phyloP scores from a whole-genome alignment of 2,113 vertebrate species.

The Dasyprocta punctata region DNA sequence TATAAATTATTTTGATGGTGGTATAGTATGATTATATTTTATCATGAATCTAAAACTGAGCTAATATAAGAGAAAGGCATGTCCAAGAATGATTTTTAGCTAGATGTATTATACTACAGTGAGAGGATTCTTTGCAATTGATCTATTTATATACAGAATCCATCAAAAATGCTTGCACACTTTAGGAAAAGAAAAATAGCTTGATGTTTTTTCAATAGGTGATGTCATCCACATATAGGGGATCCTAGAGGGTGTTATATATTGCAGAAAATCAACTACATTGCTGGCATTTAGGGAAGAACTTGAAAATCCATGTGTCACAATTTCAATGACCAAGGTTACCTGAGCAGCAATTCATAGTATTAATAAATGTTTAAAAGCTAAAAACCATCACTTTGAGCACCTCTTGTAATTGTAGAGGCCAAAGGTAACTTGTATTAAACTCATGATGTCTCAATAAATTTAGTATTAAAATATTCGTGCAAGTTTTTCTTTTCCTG shows the following conservation, averaged over 20 bases:
- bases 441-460: not conserved
- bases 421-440: not conserved
- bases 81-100: not conserved
- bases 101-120: not conserved
- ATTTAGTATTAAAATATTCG: not conserved
- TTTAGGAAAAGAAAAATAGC: not conserved
- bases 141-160: not conserved
- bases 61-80: not conserved
- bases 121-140: not conserved
- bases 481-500: not conserved
- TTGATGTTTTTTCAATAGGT: not conserved
- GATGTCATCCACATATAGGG: not conserved
- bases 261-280: not conserved
- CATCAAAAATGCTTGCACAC: not conserved
- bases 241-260: not conserved
- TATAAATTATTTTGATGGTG: constrained; percentile 8
- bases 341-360: not conserved
- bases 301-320: not conserved
- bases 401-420: not conserved
- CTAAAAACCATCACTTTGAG: not conserved
- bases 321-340: not conserved
- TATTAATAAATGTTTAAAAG: not conserved
- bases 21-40: not conserved
- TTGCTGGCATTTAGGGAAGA: not conserved
- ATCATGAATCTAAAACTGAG: not conserved